Evolutionary conservation across 1,140 invertebrate genomes (phyloP).

Genomic region (Lepidurus packardi): DNA sequence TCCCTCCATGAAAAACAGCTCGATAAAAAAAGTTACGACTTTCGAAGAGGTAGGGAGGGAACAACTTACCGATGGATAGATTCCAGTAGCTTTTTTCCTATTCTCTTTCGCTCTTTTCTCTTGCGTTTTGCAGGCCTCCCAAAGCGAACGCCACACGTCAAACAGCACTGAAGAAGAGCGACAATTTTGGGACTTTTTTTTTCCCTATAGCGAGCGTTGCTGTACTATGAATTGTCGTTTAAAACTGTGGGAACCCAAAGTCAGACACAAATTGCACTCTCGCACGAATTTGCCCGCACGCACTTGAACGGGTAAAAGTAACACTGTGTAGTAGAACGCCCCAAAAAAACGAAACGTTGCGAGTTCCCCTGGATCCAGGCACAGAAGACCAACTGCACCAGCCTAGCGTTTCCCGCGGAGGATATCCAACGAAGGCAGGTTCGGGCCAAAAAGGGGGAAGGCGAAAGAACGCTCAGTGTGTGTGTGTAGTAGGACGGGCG

Average conservation of each 20-base stretch:
- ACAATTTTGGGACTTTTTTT: too few relatives aligned
- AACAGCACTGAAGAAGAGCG: too few relatives aligned
- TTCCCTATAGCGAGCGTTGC: too few relatives aligned
- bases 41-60: constrained; percentile 16
- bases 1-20: constrained; percentile 18
- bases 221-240: neutral
- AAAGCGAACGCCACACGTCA: too few relatives aligned
- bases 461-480: neutral
- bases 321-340: neutral
- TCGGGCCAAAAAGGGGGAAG: neutral
- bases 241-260: neutral
- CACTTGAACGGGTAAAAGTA: neutral
- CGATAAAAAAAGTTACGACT: constrained; percentile 19
- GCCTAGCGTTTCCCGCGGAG: neutral
- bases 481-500: constrained; percentile 15
- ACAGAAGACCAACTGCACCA: constrained; percentile 14
- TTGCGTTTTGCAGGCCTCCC: neutral
- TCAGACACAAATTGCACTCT: neutral
- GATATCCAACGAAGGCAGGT: neutral
- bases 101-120: neutral
- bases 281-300: neutral
- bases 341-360: neutral
- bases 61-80: constrained; percentile 19
- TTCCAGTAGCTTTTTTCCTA: constrained; percentile 15
- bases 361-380: neutral